phyloP scores from a whole-genome alignment of 2,113 vertebrate genomes.

The Malurus alboscapulatus region DNA sequence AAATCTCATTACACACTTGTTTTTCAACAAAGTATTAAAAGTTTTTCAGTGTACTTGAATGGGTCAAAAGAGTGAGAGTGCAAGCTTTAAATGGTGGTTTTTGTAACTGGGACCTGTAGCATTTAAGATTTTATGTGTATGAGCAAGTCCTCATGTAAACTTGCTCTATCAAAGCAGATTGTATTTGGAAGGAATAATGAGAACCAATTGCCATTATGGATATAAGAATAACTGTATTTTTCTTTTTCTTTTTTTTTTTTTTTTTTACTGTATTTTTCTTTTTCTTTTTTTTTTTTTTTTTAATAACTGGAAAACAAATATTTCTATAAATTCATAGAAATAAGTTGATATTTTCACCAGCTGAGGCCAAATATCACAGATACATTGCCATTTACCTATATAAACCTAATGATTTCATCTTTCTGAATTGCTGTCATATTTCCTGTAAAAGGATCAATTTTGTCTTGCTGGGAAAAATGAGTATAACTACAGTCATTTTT shows the following conservation, averaged over 20 bases:
- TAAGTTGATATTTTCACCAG: neutral
- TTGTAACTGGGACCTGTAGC: neutral
- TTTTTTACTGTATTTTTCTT: neutral
- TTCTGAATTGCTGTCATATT: neutral
- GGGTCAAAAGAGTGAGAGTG: neutral
- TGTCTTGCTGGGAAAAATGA: neutral
- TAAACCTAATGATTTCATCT: neutral
- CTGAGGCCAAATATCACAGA: neutral
- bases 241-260: neutral
- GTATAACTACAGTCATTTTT: neutral
- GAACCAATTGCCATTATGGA: neutral
- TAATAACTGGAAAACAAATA: neutral
- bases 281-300: neutral
- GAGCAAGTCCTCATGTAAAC: neutral
- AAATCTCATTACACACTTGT: neutral
- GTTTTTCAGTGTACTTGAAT: neutral
- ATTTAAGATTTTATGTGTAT: neutral
- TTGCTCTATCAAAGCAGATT: neutral
- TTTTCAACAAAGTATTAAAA: neutral
- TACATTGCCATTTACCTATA: neutral
- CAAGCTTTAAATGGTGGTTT: neutral
- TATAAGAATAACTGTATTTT: neutral
- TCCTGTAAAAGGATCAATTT: neutral
- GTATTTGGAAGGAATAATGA: neutral
- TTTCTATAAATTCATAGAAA: neutral